Percentiles rank a stretch among this genome's conserved stretches.
Conservation (phyloP, 2,113 vertebrate species). For the Gopherus evgoodei region DNA sequence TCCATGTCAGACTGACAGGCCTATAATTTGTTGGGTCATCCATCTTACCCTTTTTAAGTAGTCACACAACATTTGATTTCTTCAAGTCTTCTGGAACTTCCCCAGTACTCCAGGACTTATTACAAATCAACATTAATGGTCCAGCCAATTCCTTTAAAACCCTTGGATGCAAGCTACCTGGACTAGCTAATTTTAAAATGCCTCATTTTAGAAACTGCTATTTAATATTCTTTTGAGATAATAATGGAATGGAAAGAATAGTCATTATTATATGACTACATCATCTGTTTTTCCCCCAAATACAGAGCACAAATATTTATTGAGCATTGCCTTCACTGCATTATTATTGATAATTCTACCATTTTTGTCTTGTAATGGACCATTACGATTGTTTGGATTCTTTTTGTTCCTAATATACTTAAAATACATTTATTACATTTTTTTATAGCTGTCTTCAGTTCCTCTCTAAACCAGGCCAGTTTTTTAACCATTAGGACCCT, state of each 20-base stretch:
- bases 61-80: neutral
- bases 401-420: neutral
- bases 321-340: neutral
- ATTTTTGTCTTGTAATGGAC: neutral
- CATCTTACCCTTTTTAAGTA: neutral
- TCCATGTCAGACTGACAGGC: neutral
- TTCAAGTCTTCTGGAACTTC: neutral
- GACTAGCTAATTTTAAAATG: neutral
- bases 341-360: neutral
- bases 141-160: neutral
- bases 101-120: neutral
- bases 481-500: neutral
- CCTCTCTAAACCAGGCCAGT: neutral
- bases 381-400: neutral
- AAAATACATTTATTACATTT: neutral
- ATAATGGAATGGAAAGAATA: neutral
- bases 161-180: neutral
- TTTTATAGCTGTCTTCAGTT: neutral
- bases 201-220: neutral
- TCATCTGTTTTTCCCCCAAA: neutral
- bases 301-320: neutral
- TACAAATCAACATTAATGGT: neutral
- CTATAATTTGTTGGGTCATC: neutral
- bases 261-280: neutral
- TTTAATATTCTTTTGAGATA: neutral